Percentiles rank a stretch among this genome's conserved stretches.
These are phyloP conservation scores for Galagoides demidoff DNA, from an alignment of 2,797 vertebrate species.

Conservation along the genomic window DNA sequence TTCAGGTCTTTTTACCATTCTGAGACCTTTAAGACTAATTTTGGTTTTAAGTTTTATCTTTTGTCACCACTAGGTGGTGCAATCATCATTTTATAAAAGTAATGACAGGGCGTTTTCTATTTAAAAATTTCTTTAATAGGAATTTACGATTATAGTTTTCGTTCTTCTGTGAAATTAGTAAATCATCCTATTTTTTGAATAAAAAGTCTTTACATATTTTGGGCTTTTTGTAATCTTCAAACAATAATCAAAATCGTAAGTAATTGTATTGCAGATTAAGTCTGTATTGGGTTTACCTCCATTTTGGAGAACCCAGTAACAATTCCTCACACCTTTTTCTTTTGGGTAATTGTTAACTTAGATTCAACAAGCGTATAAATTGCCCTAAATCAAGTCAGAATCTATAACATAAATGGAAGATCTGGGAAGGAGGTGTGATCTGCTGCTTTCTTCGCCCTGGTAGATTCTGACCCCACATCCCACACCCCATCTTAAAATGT, in stretches of 20 bases:
- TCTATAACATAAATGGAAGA: rapidly evolving
- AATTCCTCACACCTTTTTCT: neutral
- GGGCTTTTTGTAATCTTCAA: neutral
- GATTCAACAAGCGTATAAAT: neutral
- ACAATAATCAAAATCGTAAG: neutral
- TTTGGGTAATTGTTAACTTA: neutral
- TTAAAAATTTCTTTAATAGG: neutral
- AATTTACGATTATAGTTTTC: neutral
- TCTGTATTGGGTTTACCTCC: neutral
- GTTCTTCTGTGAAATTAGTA: slow-evolving; percentile 27
- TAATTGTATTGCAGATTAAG: neutral
- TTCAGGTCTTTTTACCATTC: neutral
- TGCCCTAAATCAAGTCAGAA: neutral
- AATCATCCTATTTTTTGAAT: neutral
- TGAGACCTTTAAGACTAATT: neutral
- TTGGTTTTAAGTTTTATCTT: neutral
- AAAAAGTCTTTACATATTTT: neutral
- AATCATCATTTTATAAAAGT: slow-evolving; percentile 19
- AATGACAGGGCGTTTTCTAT: neutral
- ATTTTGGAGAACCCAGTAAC: neutral
- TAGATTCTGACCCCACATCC: neutral
- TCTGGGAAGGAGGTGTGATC: neutral
- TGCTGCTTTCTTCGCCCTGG: neutral
- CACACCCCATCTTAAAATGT: neutral
- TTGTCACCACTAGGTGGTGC: slow-evolving; percentile 61